Evolutionary conservation across 2,113 vertebrate species (phyloP).

Genomic region (Lepus americanus): DNA sequence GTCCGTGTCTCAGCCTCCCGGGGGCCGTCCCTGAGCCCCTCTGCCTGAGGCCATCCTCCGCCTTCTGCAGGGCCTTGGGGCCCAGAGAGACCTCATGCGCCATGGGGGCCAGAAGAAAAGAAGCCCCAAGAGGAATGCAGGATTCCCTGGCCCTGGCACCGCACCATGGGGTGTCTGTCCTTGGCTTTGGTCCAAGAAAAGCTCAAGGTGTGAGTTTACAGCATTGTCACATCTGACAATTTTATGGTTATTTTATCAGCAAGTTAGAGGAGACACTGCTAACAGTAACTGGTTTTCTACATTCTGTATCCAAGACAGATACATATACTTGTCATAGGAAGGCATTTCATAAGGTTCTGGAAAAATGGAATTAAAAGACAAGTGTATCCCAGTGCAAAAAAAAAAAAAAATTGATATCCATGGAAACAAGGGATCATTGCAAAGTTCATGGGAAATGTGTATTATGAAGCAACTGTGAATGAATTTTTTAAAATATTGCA

Average conservation of each 20-base stretch:
- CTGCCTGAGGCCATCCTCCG: background rate
- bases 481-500: too few relatives aligned
- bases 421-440: too few relatives aligned
- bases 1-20: too few relatives aligned
- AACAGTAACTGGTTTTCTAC: background rate
- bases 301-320: background rate
- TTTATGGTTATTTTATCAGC: background rate
- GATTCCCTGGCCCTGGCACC: background rate
- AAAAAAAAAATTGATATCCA: too few relatives aligned
- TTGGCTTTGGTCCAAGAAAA: background rate
- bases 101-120: background rate
- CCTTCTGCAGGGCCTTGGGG: background rate
- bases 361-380: too few relatives aligned
- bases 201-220: background rate
- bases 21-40: background rate
- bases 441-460: too few relatives aligned
- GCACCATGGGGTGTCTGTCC: background rate
- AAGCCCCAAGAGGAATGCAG: background rate
- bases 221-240: background rate
- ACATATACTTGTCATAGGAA: too few relatives aligned
- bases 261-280: background rate
- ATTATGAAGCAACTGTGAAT: too few relatives aligned
- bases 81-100: background rate
- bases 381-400: too few relatives aligned
- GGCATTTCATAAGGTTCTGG: too few relatives aligned